A percentile compares a stretch with the other conserved stretches of the same genome.
Conservation (phyloP, 2,113 vertebrate species). For the Aegotheles bennettii region DNA sequence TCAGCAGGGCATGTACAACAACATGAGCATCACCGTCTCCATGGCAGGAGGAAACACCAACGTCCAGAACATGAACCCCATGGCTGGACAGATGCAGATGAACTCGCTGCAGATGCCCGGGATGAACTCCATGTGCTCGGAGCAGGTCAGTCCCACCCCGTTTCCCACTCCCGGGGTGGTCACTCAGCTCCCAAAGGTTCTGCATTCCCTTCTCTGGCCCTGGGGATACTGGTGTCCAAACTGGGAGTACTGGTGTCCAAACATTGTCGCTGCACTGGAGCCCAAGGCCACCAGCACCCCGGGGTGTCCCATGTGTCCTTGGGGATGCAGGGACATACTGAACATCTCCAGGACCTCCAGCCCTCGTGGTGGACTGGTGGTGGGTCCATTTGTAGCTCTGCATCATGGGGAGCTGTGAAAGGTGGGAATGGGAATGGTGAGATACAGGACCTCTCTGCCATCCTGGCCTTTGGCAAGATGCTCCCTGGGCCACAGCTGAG, state of each 20-base stretch:
- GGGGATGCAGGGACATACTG: rapidly evolving
- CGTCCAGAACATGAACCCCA: conserved; percentile 84
- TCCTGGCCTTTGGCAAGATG: background rate
- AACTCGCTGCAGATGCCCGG: conserved; percentile 85
- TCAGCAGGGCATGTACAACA: conserved; percentile 95
- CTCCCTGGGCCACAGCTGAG: background rate
- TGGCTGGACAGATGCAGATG: conserved; percentile 85
- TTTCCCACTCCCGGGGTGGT: rapidly evolving
- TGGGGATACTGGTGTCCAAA: background rate
- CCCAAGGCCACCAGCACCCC: background rate
- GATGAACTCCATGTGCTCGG: conserved; percentile 84
- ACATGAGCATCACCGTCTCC: conserved; percentile 97
- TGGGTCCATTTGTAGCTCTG: background rate
- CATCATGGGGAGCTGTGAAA: background rate
- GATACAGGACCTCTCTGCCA: background rate
- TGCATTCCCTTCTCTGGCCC: rapidly evolving
- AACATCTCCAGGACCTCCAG: background rate
- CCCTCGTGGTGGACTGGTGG: too few relatives aligned
- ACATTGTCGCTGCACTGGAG: background rate
- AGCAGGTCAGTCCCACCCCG: conserved; percentile 79
- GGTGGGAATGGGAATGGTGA: background rate
- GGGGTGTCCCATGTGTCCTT: rapidly evolving
- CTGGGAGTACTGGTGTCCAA: background rate
- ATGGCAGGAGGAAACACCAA: conserved; percentile 86
- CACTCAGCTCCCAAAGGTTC: background rate